Evolutionary conservation across 2,797 vertebrate genomes (phyloP), one percentile per base, ranked within the genome.

Genomic region (Yasuhikotakia modesta): DNA sequence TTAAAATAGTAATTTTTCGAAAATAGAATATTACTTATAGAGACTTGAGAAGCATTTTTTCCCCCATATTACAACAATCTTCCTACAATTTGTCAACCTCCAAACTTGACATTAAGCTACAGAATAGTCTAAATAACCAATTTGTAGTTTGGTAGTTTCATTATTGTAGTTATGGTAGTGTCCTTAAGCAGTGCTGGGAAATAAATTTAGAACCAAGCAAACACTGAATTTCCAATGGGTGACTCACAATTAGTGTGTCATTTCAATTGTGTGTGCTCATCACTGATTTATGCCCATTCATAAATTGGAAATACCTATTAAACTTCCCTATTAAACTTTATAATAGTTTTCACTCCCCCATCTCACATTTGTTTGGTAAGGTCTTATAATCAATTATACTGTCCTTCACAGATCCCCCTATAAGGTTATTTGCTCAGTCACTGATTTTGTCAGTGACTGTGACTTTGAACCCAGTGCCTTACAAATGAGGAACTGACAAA

Each of bases 331-430:
- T 57, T 57, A 57, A 57, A 57, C 53, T 19, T n/a, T n/a, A n/a
- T n/a, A n/a, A n/a, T n/a, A n/a, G 19, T 57, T 57, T 22, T 21
- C 53, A 57, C 53, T 57, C 53, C 55, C 55, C 13, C 13, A 11
- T 22, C 21, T 11, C 53, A 55, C 22, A 27, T 58, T 58, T 58
- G 22, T 58, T 27, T 13, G 24, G 55, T 22, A 58, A 58, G 55
- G 13, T 58, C 55, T 13, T 14, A 12, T 13, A 13, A 27, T 58
- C 55, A 58, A 58, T 58, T 58, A 58, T 58, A 27, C 14, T 8
- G 55, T 58, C 55, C 55, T 58, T 58, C 55, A 58, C 55, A 58
- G 22, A 22, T 58, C 55, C 24, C 11, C 22, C 55, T 27, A 58
- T 27, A 14, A 14, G 55, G 14, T 12, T 14, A 58, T 58, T 58